Evolutionary conservation across 2,113 vertebrate genomes (phyloP).

Genomic region (Mungos mungo): DNA sequence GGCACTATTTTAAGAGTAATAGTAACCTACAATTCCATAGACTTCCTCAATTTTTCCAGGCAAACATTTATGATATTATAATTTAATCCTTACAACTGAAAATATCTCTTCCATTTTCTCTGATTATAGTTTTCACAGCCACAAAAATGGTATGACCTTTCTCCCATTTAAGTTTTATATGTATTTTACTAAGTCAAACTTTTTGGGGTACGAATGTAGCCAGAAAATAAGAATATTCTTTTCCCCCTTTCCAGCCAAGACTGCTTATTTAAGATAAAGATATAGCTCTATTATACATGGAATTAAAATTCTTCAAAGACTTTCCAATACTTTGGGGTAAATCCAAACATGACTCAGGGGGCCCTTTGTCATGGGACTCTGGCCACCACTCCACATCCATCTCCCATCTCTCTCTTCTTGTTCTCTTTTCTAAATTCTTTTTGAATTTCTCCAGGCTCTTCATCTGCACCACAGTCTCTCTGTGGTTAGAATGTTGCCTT

Average conservation of each 20-base stretch:
- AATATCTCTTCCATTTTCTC: neutral
- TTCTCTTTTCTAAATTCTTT: neutral
- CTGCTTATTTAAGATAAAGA: neutral
- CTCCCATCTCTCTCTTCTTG: neutral
- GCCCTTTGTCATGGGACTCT: neutral
- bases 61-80: neutral
- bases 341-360: neutral
- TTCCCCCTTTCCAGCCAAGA: neutral
- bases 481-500: neutral
- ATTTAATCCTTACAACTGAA: neutral
- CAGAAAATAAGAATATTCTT: neutral
- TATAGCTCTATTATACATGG: neutral
- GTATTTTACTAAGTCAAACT: neutral
- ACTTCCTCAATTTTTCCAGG: neutral
- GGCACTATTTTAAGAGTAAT: neutral
- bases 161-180: neutral
- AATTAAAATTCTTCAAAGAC: neutral
- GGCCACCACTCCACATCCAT: fast-evolving
- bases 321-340: neutral
- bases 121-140: neutral
- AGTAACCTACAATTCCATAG: neutral
- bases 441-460: neutral
- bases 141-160: neutral
- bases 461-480: neutral
- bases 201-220: neutral